These are phyloP conservation scores for Orthosia incerta DNA, from an alignment of 2,888 invertebrate genomes.

Conservation along the genomic window DNA sequence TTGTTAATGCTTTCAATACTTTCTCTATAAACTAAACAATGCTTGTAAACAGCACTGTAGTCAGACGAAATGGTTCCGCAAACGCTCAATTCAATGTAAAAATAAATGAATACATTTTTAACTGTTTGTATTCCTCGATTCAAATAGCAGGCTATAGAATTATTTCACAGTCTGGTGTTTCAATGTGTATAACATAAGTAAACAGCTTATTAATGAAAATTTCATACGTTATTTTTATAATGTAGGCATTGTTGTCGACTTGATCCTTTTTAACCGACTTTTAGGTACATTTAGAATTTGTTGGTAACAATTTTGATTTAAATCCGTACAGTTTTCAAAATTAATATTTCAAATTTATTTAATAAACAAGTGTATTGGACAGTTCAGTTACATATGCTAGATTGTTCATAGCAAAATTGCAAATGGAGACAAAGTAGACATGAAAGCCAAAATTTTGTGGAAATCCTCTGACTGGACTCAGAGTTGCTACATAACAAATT, in stretches of 20 bases:
- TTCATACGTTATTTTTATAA: no score
- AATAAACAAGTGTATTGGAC: neutral
- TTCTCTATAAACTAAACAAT: neutral
- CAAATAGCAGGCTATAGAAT: neutral
- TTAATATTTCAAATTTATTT: neutral
- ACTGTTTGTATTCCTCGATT: slow-evolving; percentile 5
- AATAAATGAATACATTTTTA: slow-evolving; percentile 4
- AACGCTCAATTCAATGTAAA: neutral
- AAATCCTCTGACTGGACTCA: neutral
- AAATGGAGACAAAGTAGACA: neutral
- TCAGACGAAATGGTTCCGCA: neutral
- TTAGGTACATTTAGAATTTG: neutral
- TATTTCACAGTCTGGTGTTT: slow-evolving; percentile 19
- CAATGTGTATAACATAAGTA: neutral
- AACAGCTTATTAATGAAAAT: neutral
- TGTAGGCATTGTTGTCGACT: no score
- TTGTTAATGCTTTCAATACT: no score
- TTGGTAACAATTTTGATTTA: neutral
- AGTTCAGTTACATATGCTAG: neutral
- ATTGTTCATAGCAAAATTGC: neutral
- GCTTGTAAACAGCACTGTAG: neutral
- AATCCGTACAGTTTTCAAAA: neutral
- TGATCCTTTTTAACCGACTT: no score
- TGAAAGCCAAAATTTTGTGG: neutral
- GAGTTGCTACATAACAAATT: neutral